phyloP scores from a whole-genome alignment of 2,113 vertebrate genomes.

The Oenanthe melanoleuca region DNA sequence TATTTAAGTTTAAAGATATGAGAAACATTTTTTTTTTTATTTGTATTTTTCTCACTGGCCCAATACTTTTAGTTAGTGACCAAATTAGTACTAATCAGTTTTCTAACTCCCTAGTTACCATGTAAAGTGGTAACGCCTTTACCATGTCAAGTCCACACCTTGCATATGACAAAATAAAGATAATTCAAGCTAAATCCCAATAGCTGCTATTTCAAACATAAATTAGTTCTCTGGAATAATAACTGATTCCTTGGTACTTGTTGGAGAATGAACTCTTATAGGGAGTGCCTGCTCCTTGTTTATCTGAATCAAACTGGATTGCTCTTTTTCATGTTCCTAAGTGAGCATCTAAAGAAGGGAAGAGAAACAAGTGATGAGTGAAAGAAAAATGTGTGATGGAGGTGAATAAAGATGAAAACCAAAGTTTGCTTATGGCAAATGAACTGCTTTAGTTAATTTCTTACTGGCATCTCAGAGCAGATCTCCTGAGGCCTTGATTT shows the following conservation, averaged over 20 bases:
- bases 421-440: not conserved
- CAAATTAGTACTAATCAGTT: not conserved
- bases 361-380: not conserved
- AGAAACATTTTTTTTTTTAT: not conserved
- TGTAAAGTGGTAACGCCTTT: not conserved
- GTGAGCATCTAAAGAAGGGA: not conserved
- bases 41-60: not conserved
- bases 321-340: not conserved
- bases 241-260: not conserved
- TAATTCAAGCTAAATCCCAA: no score
- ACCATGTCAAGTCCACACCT: not conserved
- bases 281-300: not conserved
- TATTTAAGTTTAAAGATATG: not conserved
- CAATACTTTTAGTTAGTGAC: not conserved
- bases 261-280: not conserved
- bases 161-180: not conserved
- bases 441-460: not conserved
- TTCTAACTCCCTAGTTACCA: not conserved
- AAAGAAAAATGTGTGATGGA: not conserved
- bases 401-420: not conserved
- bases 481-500: not conserved
- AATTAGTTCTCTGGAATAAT: not conserved
- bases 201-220: no score
- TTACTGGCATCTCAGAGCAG: not conserved
- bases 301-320: not conserved